Evolutionary conservation across 2,113 vertebrate species (phyloP).

Genomic region (Mustelus asterias): DNA sequence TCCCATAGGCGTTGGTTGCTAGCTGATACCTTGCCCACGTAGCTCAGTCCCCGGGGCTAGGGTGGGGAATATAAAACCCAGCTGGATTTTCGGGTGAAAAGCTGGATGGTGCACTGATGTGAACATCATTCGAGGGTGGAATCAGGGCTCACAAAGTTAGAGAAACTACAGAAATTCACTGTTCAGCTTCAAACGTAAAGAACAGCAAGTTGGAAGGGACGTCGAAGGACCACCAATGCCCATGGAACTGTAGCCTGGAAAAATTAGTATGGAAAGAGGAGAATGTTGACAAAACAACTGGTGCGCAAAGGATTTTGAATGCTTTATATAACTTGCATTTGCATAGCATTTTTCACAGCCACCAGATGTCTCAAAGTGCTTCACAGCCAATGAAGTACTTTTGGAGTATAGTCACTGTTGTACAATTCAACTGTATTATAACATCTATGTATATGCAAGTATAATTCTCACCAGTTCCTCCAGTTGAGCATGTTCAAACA

Average conservation of each 20-base stretch:
- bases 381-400: background rate
- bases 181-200: background rate
- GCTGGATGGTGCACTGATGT: background rate
- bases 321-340: background rate
- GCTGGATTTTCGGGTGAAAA: background rate
- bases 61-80: background rate
- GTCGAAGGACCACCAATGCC: background rate
- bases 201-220: background rate
- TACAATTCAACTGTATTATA: background rate
- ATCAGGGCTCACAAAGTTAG: background rate
- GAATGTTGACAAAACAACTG: background rate
- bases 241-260: background rate
- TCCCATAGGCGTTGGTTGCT: background rate
- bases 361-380: background rate
- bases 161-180: background rate
- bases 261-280: background rate
- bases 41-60: background rate
- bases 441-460: background rate
- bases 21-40: background rate
- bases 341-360: background rate
- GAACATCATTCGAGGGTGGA: background rate
- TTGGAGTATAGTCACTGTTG: background rate
- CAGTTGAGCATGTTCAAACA: conserved; percentile 65
- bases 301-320: background rate
- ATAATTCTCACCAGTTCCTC: conserved; percentile 69